Evolutionary conservation across 2,113 vertebrate genomes (phyloP).

Genomic region (Macquaria ambigua): DNA sequence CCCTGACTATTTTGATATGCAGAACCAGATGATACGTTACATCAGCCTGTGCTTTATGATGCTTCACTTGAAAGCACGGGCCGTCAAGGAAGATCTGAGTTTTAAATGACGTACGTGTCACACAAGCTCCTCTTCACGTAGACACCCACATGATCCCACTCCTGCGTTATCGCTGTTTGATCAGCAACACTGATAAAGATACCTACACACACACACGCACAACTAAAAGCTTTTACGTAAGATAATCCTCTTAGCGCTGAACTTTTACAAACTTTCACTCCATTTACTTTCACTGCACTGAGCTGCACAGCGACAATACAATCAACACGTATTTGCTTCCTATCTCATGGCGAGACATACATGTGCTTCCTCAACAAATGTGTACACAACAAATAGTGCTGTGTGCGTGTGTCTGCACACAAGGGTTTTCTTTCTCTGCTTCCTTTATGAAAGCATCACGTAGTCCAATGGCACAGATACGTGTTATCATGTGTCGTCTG

Average conservation of each 20-base stretch:
- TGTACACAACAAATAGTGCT: not conserved
- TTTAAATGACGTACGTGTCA: not conserved
- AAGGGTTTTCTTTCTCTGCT: constrained; percentile 1
- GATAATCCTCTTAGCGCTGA: constrained; percentile 17
- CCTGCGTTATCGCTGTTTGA: constrained; percentile 17
- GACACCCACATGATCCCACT: constrained; percentile 54
- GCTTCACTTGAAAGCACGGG: not conserved
- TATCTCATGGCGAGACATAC: not conserved
- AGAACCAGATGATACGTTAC: not conserved
- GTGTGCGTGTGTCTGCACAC: not conserved
- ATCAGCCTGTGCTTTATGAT: not conserved
- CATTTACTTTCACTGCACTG: not conserved
- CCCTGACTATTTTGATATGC: not conserved
- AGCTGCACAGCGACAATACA: constrained; percentile 15
- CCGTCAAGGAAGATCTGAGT: constrained; percentile 3
- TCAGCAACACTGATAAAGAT: constrained; percentile 52
- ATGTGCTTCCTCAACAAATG: constrained; percentile 30
- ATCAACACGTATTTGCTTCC: constrained; percentile 2
- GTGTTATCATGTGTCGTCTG: constrained; percentile 1
- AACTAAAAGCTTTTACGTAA: constrained; percentile 39
- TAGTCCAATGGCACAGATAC: not conserved
- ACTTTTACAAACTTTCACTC: constrained; percentile 40
- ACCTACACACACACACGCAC: not conserved
- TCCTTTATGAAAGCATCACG: not conserved
- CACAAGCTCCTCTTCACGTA: constrained; percentile 47